Evolutionary conservation across 2,888 invertebrate species (phyloP), one percentile per base, ranked within the genome.

Genomic region (Drosophila eohydei): DNA sequence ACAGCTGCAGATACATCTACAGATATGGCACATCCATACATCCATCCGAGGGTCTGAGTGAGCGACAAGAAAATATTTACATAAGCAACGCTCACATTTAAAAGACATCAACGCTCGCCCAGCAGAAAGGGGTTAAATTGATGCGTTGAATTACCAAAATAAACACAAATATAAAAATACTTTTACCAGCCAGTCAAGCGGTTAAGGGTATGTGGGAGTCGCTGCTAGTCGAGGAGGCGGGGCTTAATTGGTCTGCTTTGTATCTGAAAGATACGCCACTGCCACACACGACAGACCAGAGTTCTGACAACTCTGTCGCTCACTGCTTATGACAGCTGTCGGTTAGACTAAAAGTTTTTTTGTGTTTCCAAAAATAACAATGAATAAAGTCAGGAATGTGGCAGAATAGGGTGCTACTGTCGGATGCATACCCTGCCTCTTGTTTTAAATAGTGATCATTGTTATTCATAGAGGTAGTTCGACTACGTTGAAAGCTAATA

Each of bases 81-180:
- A 73, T 83, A 85, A 81, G 68, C 80, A 83, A 67, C 82, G 78
- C 76, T 70, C 85, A 70, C 88, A 85, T 87, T 85, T 83, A 83
- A 83, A 83, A 83, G 81, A 74, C 79, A 84, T 87, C 80, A 81
- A 62, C 68, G 72, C 62, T 61, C 52, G 36, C 32, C 6, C 50
- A 32, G 32, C 21, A 50, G 40, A 56, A 74, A 72, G 85, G 86
- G 84, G 84, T 85, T 85, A 81, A 85, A 85, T 74, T 69, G 79
- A 79, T 81, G 85, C 83, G 70, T 87, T 82, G 88, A 81, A 85
- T 85, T 85, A 85, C 85, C 81, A 85, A 88, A 88, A 85, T 85
- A 88, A 85, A 85, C 88, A 85, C 60, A 79, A 74, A 81, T 81
- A 74, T 87, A 50, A 83, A 83, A 86, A 87, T 84, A 78, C 84